phyloP scores from a whole-genome alignment of 2,888 invertebrate genomes.

The Monochamus alternatus region DNA sequence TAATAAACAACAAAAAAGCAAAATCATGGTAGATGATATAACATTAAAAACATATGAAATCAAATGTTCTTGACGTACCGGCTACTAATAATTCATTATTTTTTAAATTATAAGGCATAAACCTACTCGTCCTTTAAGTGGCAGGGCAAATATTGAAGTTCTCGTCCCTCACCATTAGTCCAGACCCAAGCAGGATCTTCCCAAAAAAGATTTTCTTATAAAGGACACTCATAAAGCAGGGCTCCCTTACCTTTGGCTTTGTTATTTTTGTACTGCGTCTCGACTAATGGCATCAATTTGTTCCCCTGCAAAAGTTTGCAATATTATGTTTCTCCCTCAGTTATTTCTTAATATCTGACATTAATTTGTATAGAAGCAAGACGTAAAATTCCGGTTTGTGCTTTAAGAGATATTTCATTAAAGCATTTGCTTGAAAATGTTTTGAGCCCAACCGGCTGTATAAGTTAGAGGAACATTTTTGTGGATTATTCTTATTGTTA shows the following conservation, averaged over 20 bases:
- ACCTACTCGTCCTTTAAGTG: not conserved
- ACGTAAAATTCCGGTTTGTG: not conserved
- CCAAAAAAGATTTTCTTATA: not conserved
- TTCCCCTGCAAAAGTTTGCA: constrained; percentile 14
- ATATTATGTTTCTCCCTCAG: constrained; percentile 14
- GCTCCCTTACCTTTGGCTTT: constrained; percentile 3
- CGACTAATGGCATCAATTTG: constrained; percentile 22
- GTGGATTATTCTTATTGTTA: too few relatives aligned
- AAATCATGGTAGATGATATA: too few relatives aligned
- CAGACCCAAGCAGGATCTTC: not conserved
- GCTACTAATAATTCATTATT: too few relatives aligned
- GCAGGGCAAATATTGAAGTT: not conserved
- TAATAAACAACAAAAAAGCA: too few relatives aligned
- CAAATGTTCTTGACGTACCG: too few relatives aligned
- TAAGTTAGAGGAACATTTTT: too few relatives aligned
- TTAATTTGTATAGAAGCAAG: constrained; percentile 15
- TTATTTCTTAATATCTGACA: constrained; percentile 14
- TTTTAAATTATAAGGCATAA: not conserved
- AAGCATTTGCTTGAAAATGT: not conserved
- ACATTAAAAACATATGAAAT: too few relatives aligned
- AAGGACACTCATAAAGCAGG: not conserved
- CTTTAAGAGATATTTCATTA: not conserved
- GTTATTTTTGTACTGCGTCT: constrained; percentile 18
- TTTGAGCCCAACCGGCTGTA: too few relatives aligned
- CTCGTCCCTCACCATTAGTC: not conserved